These are phyloP conservation scores for Odontomachus brunneus DNA, from an alignment of 1,140 invertebrate genomes.

Conservation along the genomic window DNA sequence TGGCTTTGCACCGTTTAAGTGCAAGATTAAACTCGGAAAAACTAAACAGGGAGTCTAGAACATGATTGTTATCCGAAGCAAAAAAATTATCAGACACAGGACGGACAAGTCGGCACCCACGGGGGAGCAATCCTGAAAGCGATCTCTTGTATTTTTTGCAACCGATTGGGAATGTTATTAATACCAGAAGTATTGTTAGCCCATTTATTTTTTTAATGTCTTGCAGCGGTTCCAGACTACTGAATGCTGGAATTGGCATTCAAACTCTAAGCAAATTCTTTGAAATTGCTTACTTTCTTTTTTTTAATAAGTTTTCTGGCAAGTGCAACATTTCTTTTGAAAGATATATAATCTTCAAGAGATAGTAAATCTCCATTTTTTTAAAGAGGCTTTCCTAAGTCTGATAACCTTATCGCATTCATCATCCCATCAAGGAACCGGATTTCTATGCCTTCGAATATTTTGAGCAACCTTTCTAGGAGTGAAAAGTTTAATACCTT, in stretches of 20 bases:
- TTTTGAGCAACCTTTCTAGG: too few relatives aligned
- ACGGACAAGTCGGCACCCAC: too few relatives aligned
- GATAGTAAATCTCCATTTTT: constrained; percentile 17
- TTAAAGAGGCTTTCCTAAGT: constrained; percentile 11
- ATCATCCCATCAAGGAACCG: constrained; percentile 11
- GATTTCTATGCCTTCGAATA: constrained; percentile 21
- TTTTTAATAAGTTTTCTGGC: constrained; percentile 9
- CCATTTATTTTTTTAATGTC: neutral
- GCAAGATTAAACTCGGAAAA: too few relatives aligned
- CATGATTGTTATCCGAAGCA: too few relatives aligned
- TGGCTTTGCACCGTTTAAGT: too few relatives aligned
- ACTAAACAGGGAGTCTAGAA: too few relatives aligned
- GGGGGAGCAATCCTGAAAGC: too few relatives aligned
- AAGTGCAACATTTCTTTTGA: constrained; percentile 11
- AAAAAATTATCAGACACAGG: too few relatives aligned
- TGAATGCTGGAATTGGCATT: neutral
- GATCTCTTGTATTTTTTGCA: too few relatives aligned
- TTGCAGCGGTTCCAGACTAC: neutral
- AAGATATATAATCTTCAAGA: neutral
- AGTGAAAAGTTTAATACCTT: too few relatives aligned
- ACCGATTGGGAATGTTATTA: too few relatives aligned
- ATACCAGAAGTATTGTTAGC: neutral
- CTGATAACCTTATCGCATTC: constrained; percentile 18
- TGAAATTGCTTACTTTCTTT: constrained; percentile 26
- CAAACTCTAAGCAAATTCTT: neutral